Base-by-base conservation (phyloP, 2,888 invertebrate species). In the Zaprionus obscuricornis region DNA sequence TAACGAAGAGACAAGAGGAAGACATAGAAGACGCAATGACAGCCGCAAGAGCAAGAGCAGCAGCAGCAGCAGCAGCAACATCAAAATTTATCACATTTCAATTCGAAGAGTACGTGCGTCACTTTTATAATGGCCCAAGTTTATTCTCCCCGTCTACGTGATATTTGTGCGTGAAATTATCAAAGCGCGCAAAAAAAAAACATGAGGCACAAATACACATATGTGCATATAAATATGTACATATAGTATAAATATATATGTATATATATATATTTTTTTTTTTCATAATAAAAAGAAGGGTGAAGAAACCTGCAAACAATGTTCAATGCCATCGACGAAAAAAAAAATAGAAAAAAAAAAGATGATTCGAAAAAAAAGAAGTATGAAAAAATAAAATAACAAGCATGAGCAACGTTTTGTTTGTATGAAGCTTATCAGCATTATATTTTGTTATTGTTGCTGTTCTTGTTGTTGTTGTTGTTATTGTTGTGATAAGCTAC, bases 291-390 rank as follows among this genome's bases (percentile, higher is more conserved):
- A 33, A 70, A 59, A 70, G 77, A 83, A 81, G 78, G 78, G 78
- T 78, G 78, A 78, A 78, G 84, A 78, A 78, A 84, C 78, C 74
- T 71, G 74, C 74, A 64, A 75, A 64, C 84, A 81, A 71, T 74
- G 86, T 85, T 87, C 86, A 86, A 86, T 87, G 87, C 86, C 78
- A 77, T 71, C 75, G 59, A 56, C 60, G 43, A 72, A 49, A 60
- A 54, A 55, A 42, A 60, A 54, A 47, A 37, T 43, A 51, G 13
- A 43, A 47, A 18, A 50, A 8, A 68, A 62, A 60, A 57, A 50
- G 26, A 42, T 68, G 51, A 78, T 66, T 59, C 60, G 31, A 34
- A 55, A 59, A 50, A 22, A 34, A 52, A 43, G 40, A 54, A 70
- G 16, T 29, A 20, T 57, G 49, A 33, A 20, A 57, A 78, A n/a